Conservation (phyloP, 2,113 vertebrate species). For the Eudyptes chrysolophus region DNA sequence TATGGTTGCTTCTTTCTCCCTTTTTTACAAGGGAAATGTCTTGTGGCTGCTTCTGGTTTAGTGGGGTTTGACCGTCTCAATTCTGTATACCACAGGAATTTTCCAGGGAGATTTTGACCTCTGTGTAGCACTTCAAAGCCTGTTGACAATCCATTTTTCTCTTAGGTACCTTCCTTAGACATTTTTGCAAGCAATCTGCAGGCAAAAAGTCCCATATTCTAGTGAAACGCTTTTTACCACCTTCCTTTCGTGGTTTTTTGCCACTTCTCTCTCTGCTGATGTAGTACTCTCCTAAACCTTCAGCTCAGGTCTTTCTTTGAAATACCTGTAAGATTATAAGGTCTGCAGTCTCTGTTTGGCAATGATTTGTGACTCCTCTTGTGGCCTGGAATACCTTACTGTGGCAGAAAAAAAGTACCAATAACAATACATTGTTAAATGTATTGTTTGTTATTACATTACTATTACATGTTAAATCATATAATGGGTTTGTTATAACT, state of each 20-base stretch:
- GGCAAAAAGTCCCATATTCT: neutral
- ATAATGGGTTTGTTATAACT: neutral
- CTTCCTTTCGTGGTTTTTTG: neutral
- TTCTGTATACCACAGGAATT: neutral
- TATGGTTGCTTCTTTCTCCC: neutral
- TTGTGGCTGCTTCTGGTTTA: neutral
- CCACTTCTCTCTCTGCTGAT: neutral
- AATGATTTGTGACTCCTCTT: neutral
- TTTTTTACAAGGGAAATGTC: neutral
- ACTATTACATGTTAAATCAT: neutral
- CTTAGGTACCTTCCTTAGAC: neutral
- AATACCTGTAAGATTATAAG: neutral
- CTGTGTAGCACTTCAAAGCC: neutral
- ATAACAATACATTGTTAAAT: neutral
- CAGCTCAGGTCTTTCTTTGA: neutral
- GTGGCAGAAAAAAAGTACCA: neutral
- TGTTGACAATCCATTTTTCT: neutral
- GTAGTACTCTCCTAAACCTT: neutral
- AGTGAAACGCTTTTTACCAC: neutral
- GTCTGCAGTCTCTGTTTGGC: neutral
- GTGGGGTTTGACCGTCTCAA: neutral
- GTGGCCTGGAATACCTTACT: neutral
- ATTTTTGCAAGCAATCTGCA: neutral
- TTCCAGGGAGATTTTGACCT: neutral
- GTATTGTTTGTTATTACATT: too few relatives aligned